These are phyloP conservation scores for Climacteris rufus DNA, from an alignment of 2,113 vertebrate species.

Conservation along the genomic window DNA sequence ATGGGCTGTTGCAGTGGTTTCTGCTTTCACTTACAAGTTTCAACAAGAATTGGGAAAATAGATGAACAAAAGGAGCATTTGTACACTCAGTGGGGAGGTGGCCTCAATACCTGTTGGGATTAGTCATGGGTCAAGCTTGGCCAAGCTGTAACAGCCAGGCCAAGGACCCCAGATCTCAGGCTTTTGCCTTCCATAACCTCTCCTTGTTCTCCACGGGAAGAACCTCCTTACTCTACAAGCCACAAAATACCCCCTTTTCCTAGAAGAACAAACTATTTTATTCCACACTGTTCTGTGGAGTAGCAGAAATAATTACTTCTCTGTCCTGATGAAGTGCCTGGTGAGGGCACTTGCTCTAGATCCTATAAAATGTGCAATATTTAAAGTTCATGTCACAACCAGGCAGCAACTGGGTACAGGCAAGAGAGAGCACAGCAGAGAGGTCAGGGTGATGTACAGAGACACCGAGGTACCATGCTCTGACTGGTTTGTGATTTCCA, in stretches of 20 bases:
- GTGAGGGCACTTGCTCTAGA: neutral
- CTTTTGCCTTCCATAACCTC: neutral
- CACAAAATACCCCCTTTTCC: neutral
- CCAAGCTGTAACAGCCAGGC: neutral
- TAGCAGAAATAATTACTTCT: neutral
- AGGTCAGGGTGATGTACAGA: neutral
- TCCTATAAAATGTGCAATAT: neutral
- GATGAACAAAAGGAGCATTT: neutral
- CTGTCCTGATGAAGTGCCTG: neutral
- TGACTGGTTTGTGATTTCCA: neutral
- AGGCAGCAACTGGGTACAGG: neutral
- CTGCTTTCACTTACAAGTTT: slow-evolving; percentile 1
- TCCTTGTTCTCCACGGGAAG: neutral
- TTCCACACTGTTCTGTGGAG: neutral
- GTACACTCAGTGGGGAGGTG: neutral
- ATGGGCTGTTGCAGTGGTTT: neutral
- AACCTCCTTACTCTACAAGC: neutral
- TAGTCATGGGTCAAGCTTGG: neutral
- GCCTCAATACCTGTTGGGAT: neutral
- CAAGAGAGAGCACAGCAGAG: neutral
- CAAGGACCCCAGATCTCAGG: neutral
- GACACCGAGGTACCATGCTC: neutral
- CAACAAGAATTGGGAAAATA: neutral
- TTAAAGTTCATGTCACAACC: neutral
- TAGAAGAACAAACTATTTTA: neutral